These are phyloP conservation scores for Drosophila rubida DNA, from an alignment of 2,888 invertebrate species.

Conservation along the genomic window DNA sequence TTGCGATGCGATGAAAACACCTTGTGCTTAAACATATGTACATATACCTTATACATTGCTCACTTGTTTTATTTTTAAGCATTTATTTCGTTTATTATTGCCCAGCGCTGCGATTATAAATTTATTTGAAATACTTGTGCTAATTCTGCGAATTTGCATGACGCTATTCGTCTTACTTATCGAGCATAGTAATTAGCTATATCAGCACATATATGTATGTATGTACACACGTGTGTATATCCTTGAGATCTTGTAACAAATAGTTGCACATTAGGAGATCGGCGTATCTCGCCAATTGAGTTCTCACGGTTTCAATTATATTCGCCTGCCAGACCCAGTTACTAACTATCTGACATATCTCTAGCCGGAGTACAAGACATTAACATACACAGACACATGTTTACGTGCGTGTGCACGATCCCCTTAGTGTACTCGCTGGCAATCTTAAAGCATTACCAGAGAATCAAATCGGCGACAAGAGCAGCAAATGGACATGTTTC, in stretches of 20 bases:
- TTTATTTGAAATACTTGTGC: conserved; percentile 48
- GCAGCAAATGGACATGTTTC: conserved; percentile 15
- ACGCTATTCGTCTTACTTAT: conserved; percentile 18
- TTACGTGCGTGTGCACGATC: not conserved
- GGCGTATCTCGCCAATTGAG: not conserved
- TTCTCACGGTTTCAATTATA: conserved; percentile 4
- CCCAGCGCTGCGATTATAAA: conserved; percentile 41
- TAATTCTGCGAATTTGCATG: conserved; percentile 33
- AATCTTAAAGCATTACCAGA: conserved; percentile 12
- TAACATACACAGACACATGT: not conserved
- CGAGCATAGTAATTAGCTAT: not conserved
- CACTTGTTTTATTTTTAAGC: conserved; percentile 62
- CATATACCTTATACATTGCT: conserved; percentile 21
- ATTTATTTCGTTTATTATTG: conserved; percentile 50
- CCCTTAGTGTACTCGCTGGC: not conserved
- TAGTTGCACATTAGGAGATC: not conserved
- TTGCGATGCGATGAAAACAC: conserved; percentile 22
- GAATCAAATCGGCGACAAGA: conserved; percentile 18
- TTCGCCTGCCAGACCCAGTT: not conserved
- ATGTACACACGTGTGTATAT: too few relatives aligned
- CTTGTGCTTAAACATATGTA: conserved; percentile 3
- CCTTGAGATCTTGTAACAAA: conserved; percentile 3
- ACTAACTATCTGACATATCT: conserved; percentile 10
- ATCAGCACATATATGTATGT: too few relatives aligned
- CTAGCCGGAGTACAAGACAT: not conserved